These are phyloP conservation scores for Capitella teleta DNA, from an alignment of 1,140 invertebrate genomes.

Conservation along the genomic window DNA sequence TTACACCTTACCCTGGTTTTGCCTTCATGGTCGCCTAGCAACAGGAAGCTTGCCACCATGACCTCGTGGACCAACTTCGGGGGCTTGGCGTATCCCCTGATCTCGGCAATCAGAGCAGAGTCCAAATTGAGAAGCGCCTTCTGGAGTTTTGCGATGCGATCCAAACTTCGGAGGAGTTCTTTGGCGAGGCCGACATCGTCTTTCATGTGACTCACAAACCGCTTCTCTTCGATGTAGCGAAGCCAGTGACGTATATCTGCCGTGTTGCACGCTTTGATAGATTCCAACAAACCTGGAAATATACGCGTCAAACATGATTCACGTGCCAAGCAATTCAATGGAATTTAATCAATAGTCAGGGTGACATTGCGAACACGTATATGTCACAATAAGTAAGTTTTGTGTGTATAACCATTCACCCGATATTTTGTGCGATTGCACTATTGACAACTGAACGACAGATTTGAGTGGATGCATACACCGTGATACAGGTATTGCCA, in stretches of 20 bases:
- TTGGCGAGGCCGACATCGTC: not conserved
- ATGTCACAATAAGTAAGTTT: no score
- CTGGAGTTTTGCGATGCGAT: not conserved
- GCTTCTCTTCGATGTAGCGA: not conserved
- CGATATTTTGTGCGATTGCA: no score
- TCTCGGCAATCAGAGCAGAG: not conserved
- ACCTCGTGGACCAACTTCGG: slow-evolving; percentile 3
- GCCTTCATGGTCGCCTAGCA: not conserved
- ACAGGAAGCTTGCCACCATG: slow-evolving; percentile 1
- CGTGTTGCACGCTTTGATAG: no score
- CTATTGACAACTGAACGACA: no score
- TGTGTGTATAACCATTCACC: no score
- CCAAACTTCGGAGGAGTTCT: not conserved
- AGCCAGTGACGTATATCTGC: not conserved
- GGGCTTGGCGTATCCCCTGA: not conserved
- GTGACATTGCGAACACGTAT: no score
- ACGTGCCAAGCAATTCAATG: no score
- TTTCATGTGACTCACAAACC: not conserved
- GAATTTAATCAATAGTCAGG: no score
- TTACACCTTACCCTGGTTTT: slow-evolving; percentile 1
- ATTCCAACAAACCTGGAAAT: no score
- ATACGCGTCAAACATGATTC: no score
- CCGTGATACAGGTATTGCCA: no score
- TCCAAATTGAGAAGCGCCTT: not conserved
- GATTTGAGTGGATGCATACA: no score